Evolutionary conservation across 2,888 invertebrate genomes (phyloP).

Genomic region (Cheilosia vulpina): DNA sequence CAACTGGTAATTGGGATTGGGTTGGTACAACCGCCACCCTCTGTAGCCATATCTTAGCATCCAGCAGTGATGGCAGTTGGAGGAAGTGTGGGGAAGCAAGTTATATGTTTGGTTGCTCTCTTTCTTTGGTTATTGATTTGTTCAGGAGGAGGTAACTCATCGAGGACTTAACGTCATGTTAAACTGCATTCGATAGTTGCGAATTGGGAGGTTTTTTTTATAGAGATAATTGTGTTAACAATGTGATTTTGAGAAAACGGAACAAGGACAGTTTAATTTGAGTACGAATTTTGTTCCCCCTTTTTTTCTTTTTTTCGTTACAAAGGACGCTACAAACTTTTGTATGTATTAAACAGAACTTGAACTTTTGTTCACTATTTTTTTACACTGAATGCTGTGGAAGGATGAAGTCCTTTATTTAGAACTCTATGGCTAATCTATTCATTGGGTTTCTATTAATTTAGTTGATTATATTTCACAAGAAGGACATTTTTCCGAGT

Average conservation of each 20-base stretch:
- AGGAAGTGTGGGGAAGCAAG: slow-evolving; percentile 14
- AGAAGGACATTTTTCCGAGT: slow-evolving; percentile 19
- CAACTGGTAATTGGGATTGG: slow-evolving; percentile 73
- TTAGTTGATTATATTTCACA: slow-evolving; percentile 30
- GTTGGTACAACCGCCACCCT: slow-evolving; percentile 73
- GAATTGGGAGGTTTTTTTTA: slow-evolving; percentile 10
- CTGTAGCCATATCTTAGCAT: slow-evolving; percentile 69
- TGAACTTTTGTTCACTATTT: not conserved
- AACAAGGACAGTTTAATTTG: slow-evolving; percentile 50
- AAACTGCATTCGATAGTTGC: slow-evolving; percentile 57
- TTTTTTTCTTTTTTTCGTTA: slow-evolving; percentile 17
- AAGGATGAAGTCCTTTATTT: not conserved
- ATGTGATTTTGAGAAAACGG: slow-evolving; percentile 21
- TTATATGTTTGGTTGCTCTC: slow-evolving; percentile 52
- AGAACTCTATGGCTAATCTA: too few species aligned
- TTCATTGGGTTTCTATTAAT: slow-evolving; percentile 7
- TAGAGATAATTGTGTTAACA: slow-evolving; percentile 38
- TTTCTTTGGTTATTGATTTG: slow-evolving; percentile 71
- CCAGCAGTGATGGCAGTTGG: slow-evolving; percentile 30
- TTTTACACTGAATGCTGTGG: not conserved
- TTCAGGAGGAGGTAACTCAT: slow-evolving; percentile 62
- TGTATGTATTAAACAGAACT: not conserved
- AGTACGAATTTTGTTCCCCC: not conserved
- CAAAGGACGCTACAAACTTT: slow-evolving; percentile 25
- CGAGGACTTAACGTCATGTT: slow-evolving; percentile 51